These are phyloP conservation scores for Laodelphax striatellus DNA, from an alignment of 1,140 invertebrate species.

Conservation along the genomic window DNA sequence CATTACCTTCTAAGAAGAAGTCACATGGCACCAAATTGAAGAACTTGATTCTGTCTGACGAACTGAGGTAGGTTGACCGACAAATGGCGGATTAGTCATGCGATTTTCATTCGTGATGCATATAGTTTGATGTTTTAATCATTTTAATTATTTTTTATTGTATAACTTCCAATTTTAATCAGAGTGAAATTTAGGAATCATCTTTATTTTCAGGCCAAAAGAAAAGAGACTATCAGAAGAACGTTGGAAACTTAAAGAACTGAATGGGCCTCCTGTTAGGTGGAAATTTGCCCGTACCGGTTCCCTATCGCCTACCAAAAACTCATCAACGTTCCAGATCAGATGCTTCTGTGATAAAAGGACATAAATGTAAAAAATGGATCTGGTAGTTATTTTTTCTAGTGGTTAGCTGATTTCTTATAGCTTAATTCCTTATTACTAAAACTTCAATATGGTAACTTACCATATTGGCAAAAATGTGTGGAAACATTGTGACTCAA, in stretches of 20 bases:
- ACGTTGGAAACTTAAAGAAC: conserved; percentile 19
- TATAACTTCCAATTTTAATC: too few species aligned
- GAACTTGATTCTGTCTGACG: conserved; percentile 78
- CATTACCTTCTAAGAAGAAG: conserved; percentile 62
- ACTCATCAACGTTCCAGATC: conserved; percentile 81
- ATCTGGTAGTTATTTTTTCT: neutral
- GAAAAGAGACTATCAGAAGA: conserved; percentile 30
- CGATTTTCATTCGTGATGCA: neutral
- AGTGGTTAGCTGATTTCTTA: neutral
- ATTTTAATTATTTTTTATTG: too few species aligned
- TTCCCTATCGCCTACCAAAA: conserved; percentile 31
- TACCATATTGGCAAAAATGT: too few species aligned
- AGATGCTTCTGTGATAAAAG: conserved; percentile 65
- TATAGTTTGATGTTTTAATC: too few species aligned
- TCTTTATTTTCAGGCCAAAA: conserved; percentile 31
- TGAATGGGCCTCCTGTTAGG: neutral
- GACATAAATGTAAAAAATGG: conserved; percentile 16
- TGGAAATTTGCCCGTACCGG: neutral
- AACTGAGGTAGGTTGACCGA: conserved; percentile 48
- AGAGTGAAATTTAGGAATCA: too few species aligned
- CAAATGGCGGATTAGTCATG: neutral
- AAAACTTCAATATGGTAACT: too few species aligned
- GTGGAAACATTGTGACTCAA: too few species aligned
- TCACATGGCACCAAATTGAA: conserved; percentile 77
- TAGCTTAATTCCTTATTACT: too few species aligned